phyloP scores from a whole-genome alignment of 2,797 vertebrate species.

The Corythornis leucogaster region DNA sequence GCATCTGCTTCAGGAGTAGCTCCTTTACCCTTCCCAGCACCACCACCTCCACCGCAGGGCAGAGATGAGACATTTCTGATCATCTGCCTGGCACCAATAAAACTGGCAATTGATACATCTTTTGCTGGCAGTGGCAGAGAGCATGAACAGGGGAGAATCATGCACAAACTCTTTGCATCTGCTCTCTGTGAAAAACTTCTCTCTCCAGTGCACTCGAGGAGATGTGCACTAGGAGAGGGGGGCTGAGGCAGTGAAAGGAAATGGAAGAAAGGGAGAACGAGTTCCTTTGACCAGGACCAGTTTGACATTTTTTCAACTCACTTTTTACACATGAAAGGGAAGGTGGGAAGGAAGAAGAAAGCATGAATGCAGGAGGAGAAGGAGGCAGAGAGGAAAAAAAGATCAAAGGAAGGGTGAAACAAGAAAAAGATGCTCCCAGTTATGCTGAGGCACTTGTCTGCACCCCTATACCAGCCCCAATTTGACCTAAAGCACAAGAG shows the following conservation, averaged over 20 bases:
- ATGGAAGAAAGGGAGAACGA: slow-evolving; percentile 26
- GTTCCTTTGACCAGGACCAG: slow-evolving; percentile 51
- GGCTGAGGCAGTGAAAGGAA: slow-evolving; percentile 1
- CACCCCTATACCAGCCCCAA: neutral
- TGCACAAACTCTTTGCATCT: neutral
- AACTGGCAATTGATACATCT: neutral
- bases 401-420: slow-evolving; percentile 35
- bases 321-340: slow-evolving; percentile 51
- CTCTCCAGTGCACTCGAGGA: neutral
- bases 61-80: neutral
- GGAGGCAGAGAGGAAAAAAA: slow-evolving; percentile 19
- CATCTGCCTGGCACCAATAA: neutral
- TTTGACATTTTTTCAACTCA: slow-evolving; percentile 36
- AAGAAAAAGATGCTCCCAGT: slow-evolving; percentile 1
- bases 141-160: neutral
- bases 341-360: slow-evolving; percentile 40
- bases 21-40: neutral
- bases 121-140: neutral
- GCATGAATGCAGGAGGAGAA: slow-evolving; percentile 39
- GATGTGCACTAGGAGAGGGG: neutral
- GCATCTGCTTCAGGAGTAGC: neutral
- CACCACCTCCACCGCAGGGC: neutral
- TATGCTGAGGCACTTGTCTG: neutral
- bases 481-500: slow-evolving; percentile 1
- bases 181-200: neutral